Conservation (phyloP, 1,140 invertebrate species). For the Hypsibius dujardini region DNA sequence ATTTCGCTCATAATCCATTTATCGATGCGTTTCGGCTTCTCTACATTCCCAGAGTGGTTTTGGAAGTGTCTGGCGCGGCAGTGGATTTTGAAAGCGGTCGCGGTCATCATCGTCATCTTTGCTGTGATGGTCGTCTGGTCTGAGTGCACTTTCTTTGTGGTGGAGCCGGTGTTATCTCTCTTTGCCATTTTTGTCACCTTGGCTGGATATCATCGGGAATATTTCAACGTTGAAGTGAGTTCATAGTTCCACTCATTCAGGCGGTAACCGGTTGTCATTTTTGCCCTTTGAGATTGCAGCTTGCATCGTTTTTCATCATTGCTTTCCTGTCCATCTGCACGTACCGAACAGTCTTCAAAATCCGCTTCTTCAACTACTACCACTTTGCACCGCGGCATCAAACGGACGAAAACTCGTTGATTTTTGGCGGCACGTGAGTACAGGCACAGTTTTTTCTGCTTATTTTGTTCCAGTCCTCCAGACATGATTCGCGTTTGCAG, state of each 20-base stretch:
- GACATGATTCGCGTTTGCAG: no score
- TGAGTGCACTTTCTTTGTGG: conserved; percentile 90
- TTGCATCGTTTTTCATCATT: conserved; percentile 70
- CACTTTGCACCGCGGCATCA: conserved; percentile 90
- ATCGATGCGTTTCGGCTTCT: background rate
- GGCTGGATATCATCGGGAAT: conserved; percentile 65
- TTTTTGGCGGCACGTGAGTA: conserved; percentile 75
- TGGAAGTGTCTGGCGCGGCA: conserved; percentile 67
- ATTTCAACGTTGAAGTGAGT: conserved; percentile 78
- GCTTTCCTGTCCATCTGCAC: conserved; percentile 90
- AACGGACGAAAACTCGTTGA: conserved; percentile 93
- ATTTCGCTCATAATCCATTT: background rate
- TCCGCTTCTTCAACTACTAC: conserved; percentile 85
- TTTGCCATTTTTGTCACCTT: conserved; percentile 78
- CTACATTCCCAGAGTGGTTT: conserved; percentile 63
- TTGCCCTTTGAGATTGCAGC: no score
- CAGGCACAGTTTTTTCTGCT: conserved; percentile 21
- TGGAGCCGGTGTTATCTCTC: conserved; percentile 67
- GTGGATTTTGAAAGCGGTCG: conserved; percentile 52
- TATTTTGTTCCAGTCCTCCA: conserved; percentile 17
- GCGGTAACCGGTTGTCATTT: no score
- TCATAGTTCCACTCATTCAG: no score
- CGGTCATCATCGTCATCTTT: conserved; percentile 54
- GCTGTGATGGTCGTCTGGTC: conserved; percentile 89
- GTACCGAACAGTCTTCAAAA: conserved; percentile 90